A percentile compares a stretch with the other conserved stretches of the same genome.
These are phyloP conservation scores for Mesoligia furuncula DNA, from an alignment of 2,888 invertebrate species.

Conservation along the genomic window DNA sequence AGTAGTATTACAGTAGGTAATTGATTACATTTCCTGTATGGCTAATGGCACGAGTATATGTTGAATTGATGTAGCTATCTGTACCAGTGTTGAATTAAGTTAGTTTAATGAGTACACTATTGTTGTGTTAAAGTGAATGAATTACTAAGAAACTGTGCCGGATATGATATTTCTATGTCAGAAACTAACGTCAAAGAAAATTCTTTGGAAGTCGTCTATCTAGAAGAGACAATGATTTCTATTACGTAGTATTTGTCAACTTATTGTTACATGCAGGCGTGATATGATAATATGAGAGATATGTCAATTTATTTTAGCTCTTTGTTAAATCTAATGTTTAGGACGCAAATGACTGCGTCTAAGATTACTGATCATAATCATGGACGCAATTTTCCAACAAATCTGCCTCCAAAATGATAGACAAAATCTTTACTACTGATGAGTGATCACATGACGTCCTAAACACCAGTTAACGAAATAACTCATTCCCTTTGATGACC, in stretches of 20 bases:
- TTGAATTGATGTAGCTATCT: constrained; percentile 51
- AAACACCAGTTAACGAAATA: constrained; percentile 31
- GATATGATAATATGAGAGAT: not conserved
- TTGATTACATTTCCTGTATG: constrained; percentile 80
- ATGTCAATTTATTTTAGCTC: not conserved
- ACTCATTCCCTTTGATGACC: constrained; percentile 41
- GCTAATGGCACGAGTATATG: constrained; percentile 68
- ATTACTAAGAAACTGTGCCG: constrained; percentile 53
- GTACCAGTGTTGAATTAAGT: constrained; percentile 27
- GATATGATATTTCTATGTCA: constrained; percentile 19
- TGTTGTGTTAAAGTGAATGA: constrained; percentile 22
- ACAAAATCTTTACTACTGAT: not conserved
- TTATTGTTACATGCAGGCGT: not conserved
- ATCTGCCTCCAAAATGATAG: not conserved
- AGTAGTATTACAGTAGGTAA: constrained; percentile 68
- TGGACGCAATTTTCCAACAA: not conserved
- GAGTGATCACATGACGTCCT: not conserved
- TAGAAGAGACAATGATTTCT: not conserved
- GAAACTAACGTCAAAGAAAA: not conserved
- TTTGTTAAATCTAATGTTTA: not conserved
- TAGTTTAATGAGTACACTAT: constrained; percentile 31
- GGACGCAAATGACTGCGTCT: not conserved
- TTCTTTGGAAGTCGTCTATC: constrained; percentile 23
- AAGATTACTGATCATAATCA: not conserved
- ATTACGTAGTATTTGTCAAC: not conserved